These are phyloP conservation scores for Plagodis pulveraria DNA, from an alignment of 2,888 invertebrate genomes.

Conservation along the genomic window DNA sequence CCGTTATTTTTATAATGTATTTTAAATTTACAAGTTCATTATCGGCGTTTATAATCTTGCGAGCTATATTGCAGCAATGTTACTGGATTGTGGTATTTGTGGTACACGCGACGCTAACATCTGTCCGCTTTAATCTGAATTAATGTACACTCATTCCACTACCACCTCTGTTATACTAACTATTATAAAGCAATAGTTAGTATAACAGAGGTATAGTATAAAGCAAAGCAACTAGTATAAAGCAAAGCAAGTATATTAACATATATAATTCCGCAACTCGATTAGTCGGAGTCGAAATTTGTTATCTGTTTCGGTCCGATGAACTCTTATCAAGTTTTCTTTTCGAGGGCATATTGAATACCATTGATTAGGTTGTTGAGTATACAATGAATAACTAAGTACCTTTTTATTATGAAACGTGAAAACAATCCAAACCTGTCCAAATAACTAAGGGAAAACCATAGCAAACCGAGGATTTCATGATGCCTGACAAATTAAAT, in stretches of 20 bases:
- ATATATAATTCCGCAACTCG: conserved; percentile 43
- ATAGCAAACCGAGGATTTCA: no score
- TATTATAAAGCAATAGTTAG: no score
- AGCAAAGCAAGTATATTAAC: no score
- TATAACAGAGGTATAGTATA: no score
- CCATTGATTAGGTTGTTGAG: no score
- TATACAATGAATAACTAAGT: no score
- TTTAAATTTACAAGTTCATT: conserved; percentile 50
- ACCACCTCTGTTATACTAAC: conserved; percentile 44
- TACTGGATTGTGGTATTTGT: conserved; percentile 56
- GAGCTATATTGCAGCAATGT: conserved; percentile 46
- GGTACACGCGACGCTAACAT: conserved; percentile 60
- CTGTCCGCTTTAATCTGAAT: conserved; percentile 59
- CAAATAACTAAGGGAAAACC: no score
- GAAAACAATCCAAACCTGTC: no score
- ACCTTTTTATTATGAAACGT: no score
- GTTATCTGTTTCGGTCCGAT: conserved; percentile 42
- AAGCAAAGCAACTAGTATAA: no score
- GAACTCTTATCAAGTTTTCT: conserved; percentile 17
- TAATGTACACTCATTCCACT: conserved; percentile 56
- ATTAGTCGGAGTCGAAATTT: conserved; percentile 42
- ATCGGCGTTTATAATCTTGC: conserved; percentile 45
- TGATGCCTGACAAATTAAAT: no score
- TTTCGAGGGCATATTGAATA: background rate
- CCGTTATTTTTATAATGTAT: conserved; percentile 42